Evolutionary conservation across 2,888 invertebrate genomes (phyloP).

Genomic region (Sarcophaga variegata): DNA sequence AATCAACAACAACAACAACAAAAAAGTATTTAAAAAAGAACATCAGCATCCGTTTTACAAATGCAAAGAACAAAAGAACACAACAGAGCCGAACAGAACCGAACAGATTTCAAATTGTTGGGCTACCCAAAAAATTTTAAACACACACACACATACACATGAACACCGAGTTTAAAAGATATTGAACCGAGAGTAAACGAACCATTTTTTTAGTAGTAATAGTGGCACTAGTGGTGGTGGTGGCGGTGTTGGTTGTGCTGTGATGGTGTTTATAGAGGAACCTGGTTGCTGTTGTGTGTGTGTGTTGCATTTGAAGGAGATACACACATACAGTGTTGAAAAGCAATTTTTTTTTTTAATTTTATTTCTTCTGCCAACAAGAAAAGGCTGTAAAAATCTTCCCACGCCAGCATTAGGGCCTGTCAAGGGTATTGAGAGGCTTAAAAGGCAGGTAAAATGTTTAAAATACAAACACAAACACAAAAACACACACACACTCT

Average conservation of each 20-base stretch:
- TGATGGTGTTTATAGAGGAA: background rate
- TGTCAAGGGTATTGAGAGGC: conserved; percentile 67
- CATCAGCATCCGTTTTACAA: conserved; percentile 62
- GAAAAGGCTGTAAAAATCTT: conserved; percentile 78
- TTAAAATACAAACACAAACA: conserved; percentile 1
- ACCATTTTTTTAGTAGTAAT: background rate
- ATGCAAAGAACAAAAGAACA: conserved; percentile 64
- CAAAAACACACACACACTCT: background rate
- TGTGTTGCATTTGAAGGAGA: background rate
- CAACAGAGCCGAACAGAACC: conserved; percentile 13
- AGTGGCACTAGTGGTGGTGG: background rate
- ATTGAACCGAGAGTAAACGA: background rate
- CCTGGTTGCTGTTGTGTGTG: background rate
- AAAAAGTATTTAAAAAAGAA: conserved; percentile 16
- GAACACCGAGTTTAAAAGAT: background rate
- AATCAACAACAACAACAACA: conserved; percentile 3
- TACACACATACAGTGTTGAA: conserved; percentile 17
- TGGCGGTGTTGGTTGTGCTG: background rate
- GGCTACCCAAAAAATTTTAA: conserved; percentile 52
- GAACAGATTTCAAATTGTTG: background rate
- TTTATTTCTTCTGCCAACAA: background rate
- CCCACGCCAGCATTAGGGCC: conserved; percentile 79
- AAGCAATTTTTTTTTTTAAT: background rate
- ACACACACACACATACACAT: background rate
- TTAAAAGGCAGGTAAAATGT: conserved; percentile 64